Conservation (phyloP, 2,113 vertebrate species). For the Ciconia maguari region DNA sequence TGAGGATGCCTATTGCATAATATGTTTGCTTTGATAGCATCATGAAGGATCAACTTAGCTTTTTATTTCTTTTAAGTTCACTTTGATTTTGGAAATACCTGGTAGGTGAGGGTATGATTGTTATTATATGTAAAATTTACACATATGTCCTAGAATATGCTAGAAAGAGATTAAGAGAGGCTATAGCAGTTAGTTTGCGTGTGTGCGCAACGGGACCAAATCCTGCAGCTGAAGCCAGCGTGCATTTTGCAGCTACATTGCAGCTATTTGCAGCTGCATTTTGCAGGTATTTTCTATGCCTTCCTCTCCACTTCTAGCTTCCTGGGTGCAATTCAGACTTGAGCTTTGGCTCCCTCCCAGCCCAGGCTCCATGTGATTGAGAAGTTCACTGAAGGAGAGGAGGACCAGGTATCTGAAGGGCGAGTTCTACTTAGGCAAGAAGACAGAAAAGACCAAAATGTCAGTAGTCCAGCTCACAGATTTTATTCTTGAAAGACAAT, state of each 20-base stretch:
- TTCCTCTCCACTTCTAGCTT: neutral
- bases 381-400: neutral
- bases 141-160: too few species aligned
- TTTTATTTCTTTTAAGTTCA: neutral
- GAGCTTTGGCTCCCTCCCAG: neutral
- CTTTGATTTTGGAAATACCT: neutral
- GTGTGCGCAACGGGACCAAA: neutral
- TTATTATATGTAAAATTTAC: neutral
- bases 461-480: neutral
- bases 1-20: neutral
- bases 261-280: too few species aligned
- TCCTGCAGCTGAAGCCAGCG: neutral
- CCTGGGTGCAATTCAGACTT: neutral
- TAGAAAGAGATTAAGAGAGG: neutral
- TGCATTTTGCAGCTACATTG: neutral
- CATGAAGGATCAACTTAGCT: neutral
- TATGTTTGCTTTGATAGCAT: neutral
- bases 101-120: neutral
- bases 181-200: neutral
- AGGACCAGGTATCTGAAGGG: neutral
- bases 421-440: neutral
- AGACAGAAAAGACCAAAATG: neutral
- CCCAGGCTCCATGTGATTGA: accelerated
- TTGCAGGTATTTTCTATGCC: neutral
- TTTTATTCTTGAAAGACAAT: neutral